These are phyloP conservation scores for Stenodema calcarata DNA, from an alignment of 2,888 invertebrate species.

Conservation along the genomic window DNA sequence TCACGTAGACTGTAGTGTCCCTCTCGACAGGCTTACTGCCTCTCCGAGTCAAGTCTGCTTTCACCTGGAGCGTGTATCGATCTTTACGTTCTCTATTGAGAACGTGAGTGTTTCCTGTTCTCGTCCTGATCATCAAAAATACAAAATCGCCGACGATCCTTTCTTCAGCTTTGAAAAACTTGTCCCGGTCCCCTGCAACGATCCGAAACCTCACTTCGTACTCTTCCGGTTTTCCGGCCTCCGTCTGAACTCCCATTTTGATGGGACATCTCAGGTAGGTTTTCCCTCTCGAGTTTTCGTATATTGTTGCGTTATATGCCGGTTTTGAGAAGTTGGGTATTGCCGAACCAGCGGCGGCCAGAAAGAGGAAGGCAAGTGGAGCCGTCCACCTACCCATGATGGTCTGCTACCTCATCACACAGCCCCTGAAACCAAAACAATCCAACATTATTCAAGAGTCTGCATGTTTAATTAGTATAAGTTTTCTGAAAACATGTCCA, in stretches of 20 bases:
- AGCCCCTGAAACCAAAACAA: conserved; percentile 33
- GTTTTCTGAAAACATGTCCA: background rate
- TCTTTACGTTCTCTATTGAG: conserved; percentile 91
- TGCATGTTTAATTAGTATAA: background rate
- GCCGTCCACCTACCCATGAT: conserved; percentile 45
- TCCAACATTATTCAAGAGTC: background rate
- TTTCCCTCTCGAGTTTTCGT: conserved; percentile 89
- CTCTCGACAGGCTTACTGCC: conserved; percentile 69
- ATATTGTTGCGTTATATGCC: conserved; percentile 84
- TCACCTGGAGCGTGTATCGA: conserved; percentile 77
- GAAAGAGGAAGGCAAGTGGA: conserved; percentile 44
- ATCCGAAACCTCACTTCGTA: conserved; percentile 81
- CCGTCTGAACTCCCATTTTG: conserved; percentile 75
- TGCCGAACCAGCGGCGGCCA: background rate
- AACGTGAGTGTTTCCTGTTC: conserved; percentile 83
- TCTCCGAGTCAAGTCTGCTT: conserved; percentile 69
- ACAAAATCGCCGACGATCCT: conserved; percentile 90
- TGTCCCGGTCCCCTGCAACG: conserved; percentile 82
- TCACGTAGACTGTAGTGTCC: conserved; percentile 73
- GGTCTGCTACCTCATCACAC: conserved; percentile 47
- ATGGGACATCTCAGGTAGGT: conserved; percentile 75
- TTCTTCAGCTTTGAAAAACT: conserved; percentile 90
- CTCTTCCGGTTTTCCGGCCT: conserved; percentile 39
- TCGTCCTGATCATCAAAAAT: conserved; percentile 86
- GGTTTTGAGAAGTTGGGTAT: conserved; percentile 73